phyloP scores from a whole-genome alignment of 2,888 invertebrate species.

The Patella ulyssiponensis region DNA sequence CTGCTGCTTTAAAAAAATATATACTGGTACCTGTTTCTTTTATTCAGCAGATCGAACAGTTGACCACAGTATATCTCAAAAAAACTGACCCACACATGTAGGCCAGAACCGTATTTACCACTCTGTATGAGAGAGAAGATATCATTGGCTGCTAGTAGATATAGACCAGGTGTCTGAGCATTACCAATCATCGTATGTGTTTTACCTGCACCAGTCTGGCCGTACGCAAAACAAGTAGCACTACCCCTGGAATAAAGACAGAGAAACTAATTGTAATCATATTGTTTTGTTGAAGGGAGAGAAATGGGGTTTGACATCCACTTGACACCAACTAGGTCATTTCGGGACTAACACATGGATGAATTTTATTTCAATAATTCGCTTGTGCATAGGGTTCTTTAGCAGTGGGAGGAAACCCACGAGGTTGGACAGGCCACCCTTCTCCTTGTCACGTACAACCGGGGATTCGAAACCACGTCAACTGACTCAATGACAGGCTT shows the following conservation, averaged over 20 bases:
- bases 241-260: conserved; percentile 54
- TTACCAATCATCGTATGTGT: conserved; percentile 70
- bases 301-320: no score
- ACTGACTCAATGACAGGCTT: no score
- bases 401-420: no score
- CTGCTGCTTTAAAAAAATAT: neutral
- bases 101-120: conserved; percentile 53
- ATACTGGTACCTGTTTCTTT: conserved; percentile 67
- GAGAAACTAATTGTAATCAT: no score
- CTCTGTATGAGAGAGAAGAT: conserved; percentile 61
- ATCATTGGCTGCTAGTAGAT: conserved; percentile 66
- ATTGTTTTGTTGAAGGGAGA: no score
- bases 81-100: conserved; percentile 70
- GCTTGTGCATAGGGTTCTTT: no score
- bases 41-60: conserved; percentile 70
- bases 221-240: conserved; percentile 71
- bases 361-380: no score
- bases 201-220: conserved; percentile 71
- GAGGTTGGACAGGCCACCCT: no score
- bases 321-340: no score
- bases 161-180: conserved; percentile 63
- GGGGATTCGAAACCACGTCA: no score
- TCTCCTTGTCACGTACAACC: no score
- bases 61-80: conserved; percentile 72
- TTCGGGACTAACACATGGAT: no score